Percentiles rank a stretch among this genome's conserved stretches.
phyloP scores from a whole-genome alignment of 2,797 vertebrate species.

The Molossus molossus region DNA sequence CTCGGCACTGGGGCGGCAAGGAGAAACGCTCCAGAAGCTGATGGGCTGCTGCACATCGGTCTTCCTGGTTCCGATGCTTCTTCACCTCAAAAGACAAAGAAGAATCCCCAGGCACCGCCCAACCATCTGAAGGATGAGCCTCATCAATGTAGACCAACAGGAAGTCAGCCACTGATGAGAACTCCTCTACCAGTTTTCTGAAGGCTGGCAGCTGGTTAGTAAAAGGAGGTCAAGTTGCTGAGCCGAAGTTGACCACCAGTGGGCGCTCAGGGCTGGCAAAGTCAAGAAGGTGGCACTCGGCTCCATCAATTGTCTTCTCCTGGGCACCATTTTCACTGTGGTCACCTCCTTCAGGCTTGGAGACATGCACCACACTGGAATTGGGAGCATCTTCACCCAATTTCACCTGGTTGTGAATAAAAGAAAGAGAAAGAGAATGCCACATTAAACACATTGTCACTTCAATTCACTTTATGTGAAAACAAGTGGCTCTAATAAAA shows the following conservation, averaged over 20 bases:
- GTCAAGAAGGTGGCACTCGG: slow-evolving; percentile 95
- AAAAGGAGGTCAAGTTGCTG: slow-evolving; percentile 99
- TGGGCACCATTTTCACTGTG: slow-evolving; percentile 75
- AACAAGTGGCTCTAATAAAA: slow-evolving; percentile 52
- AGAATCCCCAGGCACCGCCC: slow-evolving; percentile 95
- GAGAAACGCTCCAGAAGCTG: slow-evolving; percentile 95
- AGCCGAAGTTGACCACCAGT: slow-evolving; percentile 98
- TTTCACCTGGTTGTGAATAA: slow-evolving; percentile 93
- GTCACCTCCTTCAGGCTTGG: slow-evolving; percentile 82
- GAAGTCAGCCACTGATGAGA: slow-evolving; percentile 97
- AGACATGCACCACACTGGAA: slow-evolving; percentile 96
- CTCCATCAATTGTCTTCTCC: slow-evolving; percentile 83
- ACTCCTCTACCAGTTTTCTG: slow-evolving; percentile 97
- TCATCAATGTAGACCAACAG: slow-evolving; percentile 99
- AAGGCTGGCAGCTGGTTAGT: slow-evolving; percentile 97
- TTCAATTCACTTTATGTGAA: slow-evolving; percentile 57
- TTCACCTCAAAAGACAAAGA: slow-evolving; percentile 94
- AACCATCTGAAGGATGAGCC: slow-evolving; percentile 98
- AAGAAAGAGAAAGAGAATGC: slow-evolving; percentile 41
- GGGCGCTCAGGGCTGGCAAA: slow-evolving; percentile 95
- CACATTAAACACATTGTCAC: slow-evolving; percentile 19
- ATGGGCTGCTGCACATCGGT: slow-evolving; percentile 95
- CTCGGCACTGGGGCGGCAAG: slow-evolving; percentile 95
- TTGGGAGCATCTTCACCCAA: slow-evolving; percentile 96
- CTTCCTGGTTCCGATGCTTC: slow-evolving; percentile 96